These are phyloP conservation scores for Drosophila kuntzei DNA, from an alignment of 2,888 invertebrate species.

Conservation along the genomic window DNA sequence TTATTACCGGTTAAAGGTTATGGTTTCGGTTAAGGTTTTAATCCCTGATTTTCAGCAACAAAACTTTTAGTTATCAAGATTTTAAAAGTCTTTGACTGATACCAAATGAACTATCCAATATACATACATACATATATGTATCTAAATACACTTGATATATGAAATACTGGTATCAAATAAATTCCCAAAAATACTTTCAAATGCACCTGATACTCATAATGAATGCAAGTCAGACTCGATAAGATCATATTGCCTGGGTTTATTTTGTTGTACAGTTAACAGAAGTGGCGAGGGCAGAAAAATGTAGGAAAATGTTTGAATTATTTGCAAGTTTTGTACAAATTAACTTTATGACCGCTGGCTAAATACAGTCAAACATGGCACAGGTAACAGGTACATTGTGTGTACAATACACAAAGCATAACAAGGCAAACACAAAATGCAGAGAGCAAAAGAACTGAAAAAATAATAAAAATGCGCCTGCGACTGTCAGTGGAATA, in stretches of 20 bases:
- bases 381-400: constrained; percentile 63
- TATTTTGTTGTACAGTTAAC: constrained; percentile 17
- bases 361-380: constrained; percentile 77
- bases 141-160: too few species aligned
- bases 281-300: background rate
- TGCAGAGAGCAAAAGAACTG: constrained; percentile 48
- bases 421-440: constrained; percentile 77
- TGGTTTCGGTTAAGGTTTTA: too few species aligned
- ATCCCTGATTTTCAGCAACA: background rate
- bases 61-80: background rate
- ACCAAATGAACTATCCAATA: too few species aligned
- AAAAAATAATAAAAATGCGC: constrained; percentile 37
- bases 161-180: background rate
- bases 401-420: constrained; percentile 78
- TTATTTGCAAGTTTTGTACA: constrained; percentile 80
- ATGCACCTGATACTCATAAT: background rate
- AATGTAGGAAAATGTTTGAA: constrained; percentile 59
- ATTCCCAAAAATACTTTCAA: background rate
- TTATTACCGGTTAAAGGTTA: too few species aligned
- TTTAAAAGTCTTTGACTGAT: background rate
- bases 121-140: too few species aligned
- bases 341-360: constrained; percentile 81
- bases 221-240: constrained; percentile 10
- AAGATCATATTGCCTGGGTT: constrained; percentile 9
- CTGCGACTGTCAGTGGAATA: constrained; percentile 52